Conservation (phyloP, 2,888 invertebrate genomes). For the Xestia rhomboidea region DNA sequence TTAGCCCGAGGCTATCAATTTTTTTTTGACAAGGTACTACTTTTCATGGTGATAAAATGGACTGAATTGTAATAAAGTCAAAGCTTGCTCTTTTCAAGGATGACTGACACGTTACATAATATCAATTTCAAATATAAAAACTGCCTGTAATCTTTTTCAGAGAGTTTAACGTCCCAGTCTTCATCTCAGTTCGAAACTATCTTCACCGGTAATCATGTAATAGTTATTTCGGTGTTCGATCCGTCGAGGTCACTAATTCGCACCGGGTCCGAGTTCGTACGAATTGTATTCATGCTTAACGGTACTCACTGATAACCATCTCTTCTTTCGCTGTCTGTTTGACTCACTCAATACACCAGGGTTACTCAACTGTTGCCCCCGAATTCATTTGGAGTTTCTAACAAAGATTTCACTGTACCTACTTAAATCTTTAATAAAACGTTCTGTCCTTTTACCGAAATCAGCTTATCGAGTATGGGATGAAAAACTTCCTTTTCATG, state of each 20-base stretch:
- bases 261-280: conserved; percentile 31
- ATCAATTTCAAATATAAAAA: not conserved
- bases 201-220: conserved; percentile 17
- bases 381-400: not conserved
- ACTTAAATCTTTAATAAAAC: not conserved
- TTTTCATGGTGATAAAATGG: too few relatives aligned
- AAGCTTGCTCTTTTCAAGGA: not conserved
- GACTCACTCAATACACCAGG: conserved; percentile 29
- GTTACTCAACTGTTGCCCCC: not conserved
- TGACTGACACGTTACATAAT: not conserved
- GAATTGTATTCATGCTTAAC: conserved; percentile 44
- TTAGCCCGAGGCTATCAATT: not conserved
- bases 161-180: not conserved
- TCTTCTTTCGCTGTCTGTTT: conserved; percentile 28
- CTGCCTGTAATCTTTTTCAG: not conserved
- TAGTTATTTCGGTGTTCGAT: conserved; percentile 32
- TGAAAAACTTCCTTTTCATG: not conserved
- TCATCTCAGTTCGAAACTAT: conserved; percentile 10
- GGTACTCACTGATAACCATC: conserved; percentile 55
- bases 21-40: not conserved
- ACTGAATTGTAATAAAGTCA: not conserved
- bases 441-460: not conserved
- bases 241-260: conserved; percentile 56
- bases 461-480: not conserved
- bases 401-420: not conserved